A percentile compares a stretch with the other conserved stretches of the same genome.
phyloP scores from a whole-genome alignment of 1,140 invertebrate genomes.

The Lanistes nyassanus region DNA sequence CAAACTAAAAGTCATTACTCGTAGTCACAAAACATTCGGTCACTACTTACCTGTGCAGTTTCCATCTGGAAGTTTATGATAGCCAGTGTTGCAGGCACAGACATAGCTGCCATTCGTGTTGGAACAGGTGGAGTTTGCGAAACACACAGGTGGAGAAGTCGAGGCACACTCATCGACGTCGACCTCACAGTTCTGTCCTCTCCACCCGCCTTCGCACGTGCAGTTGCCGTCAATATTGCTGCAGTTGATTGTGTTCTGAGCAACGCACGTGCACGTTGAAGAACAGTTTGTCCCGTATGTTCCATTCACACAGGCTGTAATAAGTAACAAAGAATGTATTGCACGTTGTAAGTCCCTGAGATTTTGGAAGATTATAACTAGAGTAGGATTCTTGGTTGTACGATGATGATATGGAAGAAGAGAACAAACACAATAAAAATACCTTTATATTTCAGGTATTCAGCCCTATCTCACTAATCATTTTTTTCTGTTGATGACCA shows the following conservation, averaged over 20 bases:
- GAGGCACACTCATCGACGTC: neutral
- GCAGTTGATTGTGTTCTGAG: neutral
- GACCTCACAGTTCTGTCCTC: no score
- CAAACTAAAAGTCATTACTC: no score
- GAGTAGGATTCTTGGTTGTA: no score
- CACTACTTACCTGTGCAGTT: neutral
- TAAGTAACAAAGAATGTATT: neutral
- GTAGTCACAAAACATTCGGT: no score
- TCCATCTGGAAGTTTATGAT: neutral
- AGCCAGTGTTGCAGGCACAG: constrained; percentile 22
- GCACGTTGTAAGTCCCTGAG: no score
- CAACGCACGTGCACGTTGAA: neutral
- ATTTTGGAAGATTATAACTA: no score
- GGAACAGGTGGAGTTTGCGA: neutral
- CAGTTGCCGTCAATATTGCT: no score
- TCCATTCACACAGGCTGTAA: neutral
- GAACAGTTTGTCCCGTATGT: neutral
- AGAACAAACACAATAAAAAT: no score
- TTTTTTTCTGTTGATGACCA: no score
- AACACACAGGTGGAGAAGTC: neutral
- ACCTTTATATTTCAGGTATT: no score
- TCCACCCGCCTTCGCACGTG: neutral
- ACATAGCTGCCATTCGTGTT: constrained; percentile 24
- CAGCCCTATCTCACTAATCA: no score
- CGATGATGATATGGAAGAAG: no score